phyloP scores from a whole-genome alignment of 1,140 invertebrate species.

The Caenorhabditis elegans region WBcel235 BX284605.5:14001501-14002000 shows the following conservation, averaged over 20 bases:
- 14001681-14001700: background rate
- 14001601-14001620: background rate
- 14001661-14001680: too few species aligned
- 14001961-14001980: too few species aligned
- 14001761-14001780: background rate
- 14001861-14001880: too few species aligned
- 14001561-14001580: background rate
- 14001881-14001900: too few species aligned
- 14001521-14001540: background rate
- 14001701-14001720: background rate
- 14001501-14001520: background rate
- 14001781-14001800: background rate
- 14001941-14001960: too few species aligned
- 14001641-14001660: background rate
- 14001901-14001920: too few species aligned
- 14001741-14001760: background rate
- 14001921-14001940: too few species aligned
- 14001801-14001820: background rate
- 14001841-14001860: too few species aligned
- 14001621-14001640: background rate
- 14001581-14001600: background rate
- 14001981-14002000: background rate
- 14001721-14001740: background rate
- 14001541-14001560: background rate
- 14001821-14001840: too few species aligned